Percentiles rank a stretch among this genome's conserved stretches.
These are phyloP conservation scores for Drosophila biarmipes DNA, from an alignment of 1,140 invertebrate species.

Conservation along the genomic window DNA sequence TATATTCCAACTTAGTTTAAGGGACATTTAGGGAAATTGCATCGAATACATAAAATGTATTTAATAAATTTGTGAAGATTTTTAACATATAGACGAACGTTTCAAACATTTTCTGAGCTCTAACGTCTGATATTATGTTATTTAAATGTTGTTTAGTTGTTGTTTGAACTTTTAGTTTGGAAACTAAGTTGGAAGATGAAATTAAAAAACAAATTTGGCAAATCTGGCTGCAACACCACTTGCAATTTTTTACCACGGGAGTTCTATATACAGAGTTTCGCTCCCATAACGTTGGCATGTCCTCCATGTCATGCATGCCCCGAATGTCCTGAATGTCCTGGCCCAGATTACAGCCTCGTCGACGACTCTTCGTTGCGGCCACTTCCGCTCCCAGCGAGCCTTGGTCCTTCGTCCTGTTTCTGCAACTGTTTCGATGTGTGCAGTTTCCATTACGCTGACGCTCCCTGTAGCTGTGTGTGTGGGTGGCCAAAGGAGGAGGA, in stretches of 20 bases:
- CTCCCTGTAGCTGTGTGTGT: background rate
- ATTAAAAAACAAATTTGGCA: no score
- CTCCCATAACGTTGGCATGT: slow-evolving; percentile 18
- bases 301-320: slow-evolving; percentile 40
- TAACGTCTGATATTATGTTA: no score
- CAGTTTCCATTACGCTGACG: slow-evolving; percentile 59
- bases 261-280: slow-evolving; percentile 8
- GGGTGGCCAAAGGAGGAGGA: slow-evolving; percentile 14
- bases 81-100: no score
- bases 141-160: no score
- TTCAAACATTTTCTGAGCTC: no score
- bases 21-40: no score
- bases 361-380: slow-evolving; percentile 57
- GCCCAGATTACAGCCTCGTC: slow-evolving; percentile 69
- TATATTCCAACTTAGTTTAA: no score
- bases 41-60: no score
- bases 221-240: no score
- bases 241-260: background rate
- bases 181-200: no score
- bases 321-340: slow-evolving; percentile 50
- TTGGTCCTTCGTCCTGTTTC: slow-evolving; percentile 19
- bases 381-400: slow-evolving; percentile 46
- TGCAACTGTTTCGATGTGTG: slow-evolving; percentile 33
- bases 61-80: no score
- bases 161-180: no score